Conservation (phyloP, 2,113 vertebrate species). For the Nestor notabilis region DNA sequence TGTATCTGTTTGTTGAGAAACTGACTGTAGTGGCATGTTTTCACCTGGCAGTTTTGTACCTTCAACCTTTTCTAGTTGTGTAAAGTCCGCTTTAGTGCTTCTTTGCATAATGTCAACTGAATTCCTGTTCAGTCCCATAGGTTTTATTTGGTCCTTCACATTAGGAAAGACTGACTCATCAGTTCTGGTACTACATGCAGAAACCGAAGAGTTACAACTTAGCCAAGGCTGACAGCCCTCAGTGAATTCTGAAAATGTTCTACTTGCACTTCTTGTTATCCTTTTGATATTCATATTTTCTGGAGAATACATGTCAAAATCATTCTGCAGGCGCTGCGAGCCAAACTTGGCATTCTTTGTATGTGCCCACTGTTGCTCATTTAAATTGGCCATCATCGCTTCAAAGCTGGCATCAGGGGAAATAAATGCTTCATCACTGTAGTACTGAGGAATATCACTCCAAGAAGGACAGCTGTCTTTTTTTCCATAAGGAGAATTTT, state of each 20-base stretch:
- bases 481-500: conserved; percentile 37
- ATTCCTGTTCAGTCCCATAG: neutral
- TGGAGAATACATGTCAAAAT: conserved; percentile 1
- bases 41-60: neutral
- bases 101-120: neutral
- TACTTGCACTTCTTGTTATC: conserved; percentile 13
- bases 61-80: conserved; percentile 1
- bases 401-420: conserved; percentile 63
- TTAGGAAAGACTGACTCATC: conserved; percentile 35
- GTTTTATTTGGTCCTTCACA: conserved; percentile 18
- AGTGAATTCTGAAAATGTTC: conserved; percentile 12
- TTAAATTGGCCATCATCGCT: conserved; percentile 42
- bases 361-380: neutral
- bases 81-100: conserved; percentile 29
- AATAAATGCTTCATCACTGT: conserved; percentile 42
- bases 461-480: conserved; percentile 50
- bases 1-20: conserved; percentile 24
- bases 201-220: conserved; percentile 1
- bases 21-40: neutral
- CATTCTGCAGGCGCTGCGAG: neutral
- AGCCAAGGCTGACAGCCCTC: conserved; percentile 5
- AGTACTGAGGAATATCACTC: conserved; percentile 48
- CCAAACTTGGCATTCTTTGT: conserved; percentile 16
- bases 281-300: conserved; percentile 33
- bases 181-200: neutral